Conservation (phyloP, 2,113 vertebrate genomes). For the Prionailurus bengalensis region DNA sequence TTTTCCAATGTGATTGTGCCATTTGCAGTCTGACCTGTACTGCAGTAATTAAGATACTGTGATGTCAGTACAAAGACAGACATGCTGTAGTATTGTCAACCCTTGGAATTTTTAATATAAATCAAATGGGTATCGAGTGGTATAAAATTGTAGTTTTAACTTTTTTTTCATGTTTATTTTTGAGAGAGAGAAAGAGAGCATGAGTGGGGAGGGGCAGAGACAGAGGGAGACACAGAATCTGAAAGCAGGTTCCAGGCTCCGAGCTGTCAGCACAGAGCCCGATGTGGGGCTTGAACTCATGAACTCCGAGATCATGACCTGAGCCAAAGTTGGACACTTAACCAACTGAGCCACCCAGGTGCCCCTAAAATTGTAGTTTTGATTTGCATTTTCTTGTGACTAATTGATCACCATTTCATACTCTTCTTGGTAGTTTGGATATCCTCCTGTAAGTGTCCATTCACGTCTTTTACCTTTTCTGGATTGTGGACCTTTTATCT, state of each 20-base stretch:
- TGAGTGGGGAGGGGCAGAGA: too few relatives aligned
- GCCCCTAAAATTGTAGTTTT: not conserved
- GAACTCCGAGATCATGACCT: too few relatives aligned
- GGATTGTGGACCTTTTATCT: not conserved
- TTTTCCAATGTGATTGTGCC: not conserved
- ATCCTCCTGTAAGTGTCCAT: not conserved
- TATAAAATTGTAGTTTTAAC: not conserved
- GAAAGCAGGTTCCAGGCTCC: too few relatives aligned
- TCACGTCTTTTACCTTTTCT: not conserved
- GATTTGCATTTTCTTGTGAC: constrained; percentile 27
- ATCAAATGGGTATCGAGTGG: not conserved
- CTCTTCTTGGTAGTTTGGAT: not conserved
- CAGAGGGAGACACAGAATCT: too few relatives aligned
- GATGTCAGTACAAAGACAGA: too few relatives aligned
- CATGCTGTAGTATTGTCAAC: not conserved
- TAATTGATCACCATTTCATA: not conserved
- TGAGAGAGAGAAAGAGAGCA: too few relatives aligned
- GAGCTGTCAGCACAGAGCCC: too few relatives aligned
- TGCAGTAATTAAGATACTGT: too few relatives aligned
- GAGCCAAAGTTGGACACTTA: too few relatives aligned
- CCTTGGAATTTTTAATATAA: not conserved
- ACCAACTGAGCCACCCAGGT: too few relatives aligned
- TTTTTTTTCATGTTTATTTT: too few relatives aligned
- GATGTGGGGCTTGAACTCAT: too few relatives aligned
- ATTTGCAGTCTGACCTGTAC: not conserved